Evolutionary conservation across 2,113 vertebrate genomes (phyloP).

Genomic region (Haemorhous mexicanus): DNA sequence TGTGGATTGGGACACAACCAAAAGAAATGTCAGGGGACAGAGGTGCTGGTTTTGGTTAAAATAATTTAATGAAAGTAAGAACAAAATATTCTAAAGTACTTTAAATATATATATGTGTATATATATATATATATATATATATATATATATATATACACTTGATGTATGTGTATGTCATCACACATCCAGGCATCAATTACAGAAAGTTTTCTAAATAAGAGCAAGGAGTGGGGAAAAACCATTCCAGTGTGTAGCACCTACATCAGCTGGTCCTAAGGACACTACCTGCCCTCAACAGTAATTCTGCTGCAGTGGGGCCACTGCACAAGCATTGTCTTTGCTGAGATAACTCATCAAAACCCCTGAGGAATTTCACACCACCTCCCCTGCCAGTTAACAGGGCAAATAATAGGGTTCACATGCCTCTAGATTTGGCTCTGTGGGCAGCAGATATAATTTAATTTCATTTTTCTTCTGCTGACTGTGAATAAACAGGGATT

Average conservation of each 20-base stretch:
- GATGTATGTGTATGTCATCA: background rate
- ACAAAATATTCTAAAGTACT: background rate
- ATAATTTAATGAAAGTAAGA: background rate
- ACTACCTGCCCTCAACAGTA: fast-evolving
- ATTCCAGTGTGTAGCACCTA: background rate
- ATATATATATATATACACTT: background rate
- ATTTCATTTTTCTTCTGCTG: background rate
- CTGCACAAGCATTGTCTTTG: background rate
- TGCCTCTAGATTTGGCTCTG: background rate
- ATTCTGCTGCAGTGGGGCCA: fast-evolving
- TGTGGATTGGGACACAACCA: background rate
- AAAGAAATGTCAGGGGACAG: background rate
- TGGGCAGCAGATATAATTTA: background rate
- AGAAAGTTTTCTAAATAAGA: background rate
- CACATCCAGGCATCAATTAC: background rate
- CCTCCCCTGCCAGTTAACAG: background rate
- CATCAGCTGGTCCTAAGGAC: background rate
- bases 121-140: too few relatives aligned
- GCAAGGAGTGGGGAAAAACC: background rate
- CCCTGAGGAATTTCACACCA: background rate
- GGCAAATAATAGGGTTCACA: background rate
- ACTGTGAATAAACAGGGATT: background rate
- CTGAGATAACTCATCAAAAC: background rate
- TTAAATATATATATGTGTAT: background rate
- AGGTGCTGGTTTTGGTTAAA: background rate